Base-by-base conservation (phyloP, 2,888 invertebrate genomes). In the Plebejus argus region DNA sequence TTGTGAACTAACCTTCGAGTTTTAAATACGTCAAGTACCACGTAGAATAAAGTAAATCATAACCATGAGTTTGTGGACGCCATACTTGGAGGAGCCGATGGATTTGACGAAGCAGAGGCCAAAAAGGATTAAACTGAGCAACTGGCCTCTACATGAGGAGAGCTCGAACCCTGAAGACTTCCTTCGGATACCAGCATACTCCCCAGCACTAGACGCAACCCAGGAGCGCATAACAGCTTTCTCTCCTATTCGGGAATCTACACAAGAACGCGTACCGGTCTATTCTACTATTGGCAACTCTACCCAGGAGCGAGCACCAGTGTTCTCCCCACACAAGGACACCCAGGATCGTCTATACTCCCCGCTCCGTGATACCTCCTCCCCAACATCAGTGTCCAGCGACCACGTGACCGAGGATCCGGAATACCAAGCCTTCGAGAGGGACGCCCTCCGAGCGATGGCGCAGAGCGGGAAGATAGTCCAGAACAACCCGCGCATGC, bases 61-160 rank as follows among this genome's bases (percentile, higher is more conserved):
- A 39, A 74, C 15, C 12, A 92, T 92, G 92, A 86, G 91, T 78
- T 80, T 91, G 79, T 92, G 91, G 92, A 91, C 90, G 74, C 91
- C 92, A 45, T 91, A 91, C 86, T 85, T 86, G 35, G 91, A 90
- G 76, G 85, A 90, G 83, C 85, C 91, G 5, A 79, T 92, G 76
- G 92, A 92, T 78, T 85, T 91, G 49, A 90, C 85, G 79, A 87
- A 84, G 33, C 74, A 49, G 15, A 74, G 18, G 6, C 23, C 72
- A 20, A 72, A 39, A 2, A 4, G 66, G 39, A 10, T 8, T 10
- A 71, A 71, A 39, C 5, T 71, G 20, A 12, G 39, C 10, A n/a
- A 10, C 39, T 71, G 71, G 71, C 35, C 39, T 35, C 18, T 35
- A 18, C 71, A 39, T 12, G 35, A 35, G 39, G 71, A 71, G 35